Conservation (phyloP, 2,888 invertebrate species). For the Leptogaster cylindrica region DNA sequence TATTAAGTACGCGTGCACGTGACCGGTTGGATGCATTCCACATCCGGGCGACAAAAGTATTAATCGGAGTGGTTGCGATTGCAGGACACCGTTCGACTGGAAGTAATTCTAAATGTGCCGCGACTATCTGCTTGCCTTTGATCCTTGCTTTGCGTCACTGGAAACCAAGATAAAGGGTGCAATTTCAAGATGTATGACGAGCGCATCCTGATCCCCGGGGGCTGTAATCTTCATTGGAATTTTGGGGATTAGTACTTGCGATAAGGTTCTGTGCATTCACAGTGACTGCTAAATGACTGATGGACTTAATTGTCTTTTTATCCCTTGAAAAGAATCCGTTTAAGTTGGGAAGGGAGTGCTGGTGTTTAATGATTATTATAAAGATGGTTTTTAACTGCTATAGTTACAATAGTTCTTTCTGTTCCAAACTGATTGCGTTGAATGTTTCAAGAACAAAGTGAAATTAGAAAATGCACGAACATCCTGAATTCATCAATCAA, state of each 20-base stretch:
- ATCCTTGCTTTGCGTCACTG: conserved; percentile 14
- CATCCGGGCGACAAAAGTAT: conserved; percentile 29
- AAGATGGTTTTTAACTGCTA: too few species aligned
- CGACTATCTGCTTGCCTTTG: conserved; percentile 22
- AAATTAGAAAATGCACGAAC: too few species aligned
- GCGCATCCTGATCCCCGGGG: conserved; percentile 7
- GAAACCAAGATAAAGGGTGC: conserved; percentile 26
- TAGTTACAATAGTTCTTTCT: too few species aligned
- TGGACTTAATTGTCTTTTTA: conserved; percentile 1
- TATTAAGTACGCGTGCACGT: conserved; percentile 24
- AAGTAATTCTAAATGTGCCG: conserved; percentile 21
- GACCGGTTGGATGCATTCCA: conserved; percentile 24
- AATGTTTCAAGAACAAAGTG: too few species aligned
- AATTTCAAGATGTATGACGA: conserved; percentile 22
- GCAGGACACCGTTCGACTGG: conserved; percentile 14
- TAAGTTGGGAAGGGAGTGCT: background rate
- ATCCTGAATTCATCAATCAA: too few species aligned
- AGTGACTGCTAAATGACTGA: background rate
- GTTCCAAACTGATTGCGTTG: too few species aligned
- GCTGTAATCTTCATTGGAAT: conserved; percentile 27
- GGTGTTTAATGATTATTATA: too few species aligned
- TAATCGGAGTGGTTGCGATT: conserved; percentile 30
- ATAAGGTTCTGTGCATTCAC: background rate
- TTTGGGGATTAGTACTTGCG: conserved; percentile 2
- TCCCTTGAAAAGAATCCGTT: background rate